These are phyloP conservation scores for Turnix velox DNA, from an alignment of 2,113 vertebrate genomes.

Conservation along the genomic window DNA sequence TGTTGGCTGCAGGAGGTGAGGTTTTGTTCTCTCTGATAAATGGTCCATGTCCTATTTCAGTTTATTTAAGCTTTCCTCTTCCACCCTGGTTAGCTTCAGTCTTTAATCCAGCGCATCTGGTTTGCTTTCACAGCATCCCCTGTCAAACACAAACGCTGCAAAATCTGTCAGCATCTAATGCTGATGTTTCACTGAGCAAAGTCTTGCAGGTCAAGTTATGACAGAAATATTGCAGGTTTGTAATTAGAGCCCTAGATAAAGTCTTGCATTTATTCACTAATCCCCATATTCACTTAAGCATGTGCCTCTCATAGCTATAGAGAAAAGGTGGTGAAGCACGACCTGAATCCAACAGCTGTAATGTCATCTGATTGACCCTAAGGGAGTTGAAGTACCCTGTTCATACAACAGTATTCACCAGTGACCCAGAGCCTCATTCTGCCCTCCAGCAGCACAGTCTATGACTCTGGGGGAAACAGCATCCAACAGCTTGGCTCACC, in stretches of 20 bases:
- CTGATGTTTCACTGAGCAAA: neutral
- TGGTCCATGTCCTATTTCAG: neutral
- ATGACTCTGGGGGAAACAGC: neutral
- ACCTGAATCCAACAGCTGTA: neutral
- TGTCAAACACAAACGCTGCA: neutral
- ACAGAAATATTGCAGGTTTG: slow-evolving; percentile 34
- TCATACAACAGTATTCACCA: neutral
- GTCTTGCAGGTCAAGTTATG: slow-evolving; percentile 3
- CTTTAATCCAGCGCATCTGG: neutral
- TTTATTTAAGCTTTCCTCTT: neutral
- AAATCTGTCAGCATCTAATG: neutral
- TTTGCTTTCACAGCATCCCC: neutral
- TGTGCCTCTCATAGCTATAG: neutral
- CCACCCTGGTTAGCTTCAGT: neutral
- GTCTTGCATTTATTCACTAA: neutral
- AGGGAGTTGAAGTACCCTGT: neutral
- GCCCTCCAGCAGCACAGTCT: neutral
- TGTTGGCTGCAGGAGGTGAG: neutral
- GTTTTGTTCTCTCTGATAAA: neutral
- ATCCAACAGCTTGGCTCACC: neutral
- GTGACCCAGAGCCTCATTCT: neutral
- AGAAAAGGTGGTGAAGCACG: neutral
- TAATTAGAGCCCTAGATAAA: neutral
- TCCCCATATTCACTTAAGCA: neutral
- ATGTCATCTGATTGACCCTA: neutral